phyloP scores from a whole-genome alignment of 1,140 invertebrate genomes.

The Drosophila watanabei region DNA sequence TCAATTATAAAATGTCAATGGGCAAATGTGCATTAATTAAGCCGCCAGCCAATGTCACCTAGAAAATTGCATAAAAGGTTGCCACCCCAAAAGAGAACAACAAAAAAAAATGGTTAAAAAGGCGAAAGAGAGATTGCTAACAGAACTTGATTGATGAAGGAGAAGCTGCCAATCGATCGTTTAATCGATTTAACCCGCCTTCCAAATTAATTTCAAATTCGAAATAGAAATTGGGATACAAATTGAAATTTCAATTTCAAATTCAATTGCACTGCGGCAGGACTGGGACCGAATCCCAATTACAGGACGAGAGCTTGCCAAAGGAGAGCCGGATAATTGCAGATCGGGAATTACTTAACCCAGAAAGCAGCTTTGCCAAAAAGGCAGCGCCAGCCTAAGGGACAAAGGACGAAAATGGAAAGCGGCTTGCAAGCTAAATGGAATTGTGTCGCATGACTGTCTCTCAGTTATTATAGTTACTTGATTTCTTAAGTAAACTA shows the following conservation, averaged over 20 bases:
- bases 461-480: neutral
- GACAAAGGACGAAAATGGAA: neutral
- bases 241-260: neutral
- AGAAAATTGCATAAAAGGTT: conserved; percentile 38
- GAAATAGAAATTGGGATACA: neutral
- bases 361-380: conserved; percentile 3
- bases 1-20: conserved; percentile 44
- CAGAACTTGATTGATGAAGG: conserved; percentile 32
- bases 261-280: conserved; percentile 20
- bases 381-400: neutral
- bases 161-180: conserved; percentile 22
- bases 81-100: neutral
- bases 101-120: neutral
- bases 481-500: neutral
- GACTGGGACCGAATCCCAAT: conserved; percentile 2
- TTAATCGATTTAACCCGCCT: conserved; percentile 10
- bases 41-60: neutral
- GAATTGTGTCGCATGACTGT: neutral
- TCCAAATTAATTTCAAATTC: neutral
- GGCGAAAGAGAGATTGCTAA: neutral
- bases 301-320: conserved; percentile 16
- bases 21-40: conserved; percentile 36
- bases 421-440: neutral
- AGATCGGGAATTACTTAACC: conserved; percentile 23
- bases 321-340: conserved; percentile 1